A percentile compares a stretch with the other conserved stretches of the same genome.
These are phyloP conservation scores for Plutomurus gul DNA, from an alignment of 1,140 invertebrate genomes.

Conservation along the genomic window DNA sequence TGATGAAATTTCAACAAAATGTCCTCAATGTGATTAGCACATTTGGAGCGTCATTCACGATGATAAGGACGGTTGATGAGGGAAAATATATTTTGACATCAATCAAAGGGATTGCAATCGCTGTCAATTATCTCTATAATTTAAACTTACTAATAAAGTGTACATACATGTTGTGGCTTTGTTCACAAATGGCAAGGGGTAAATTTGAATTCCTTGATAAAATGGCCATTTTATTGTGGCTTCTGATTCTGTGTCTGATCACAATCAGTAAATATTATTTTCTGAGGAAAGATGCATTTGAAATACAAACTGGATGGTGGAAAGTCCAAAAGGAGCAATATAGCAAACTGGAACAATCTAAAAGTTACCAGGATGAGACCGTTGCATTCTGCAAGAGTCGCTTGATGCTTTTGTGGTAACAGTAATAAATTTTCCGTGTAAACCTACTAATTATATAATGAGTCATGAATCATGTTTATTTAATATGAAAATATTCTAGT, in stretches of 20 bases:
- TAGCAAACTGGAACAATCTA: background rate
- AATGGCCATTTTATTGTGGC: conserved; percentile 36
- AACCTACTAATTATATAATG: too few species aligned
- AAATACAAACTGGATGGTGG: conserved; percentile 34
- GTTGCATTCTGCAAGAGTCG: background rate
- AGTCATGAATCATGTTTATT: background rate
- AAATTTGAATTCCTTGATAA: conserved; percentile 33
- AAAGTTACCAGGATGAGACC: background rate
- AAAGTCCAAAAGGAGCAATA: background rate
- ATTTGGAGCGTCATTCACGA: background rate
- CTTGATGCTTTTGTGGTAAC: background rate
- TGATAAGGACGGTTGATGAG: background rate
- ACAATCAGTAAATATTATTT: conserved; percentile 12
- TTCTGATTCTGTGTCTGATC: conserved; percentile 5
- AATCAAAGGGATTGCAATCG: background rate
- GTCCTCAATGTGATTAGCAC: conserved; percentile 20
- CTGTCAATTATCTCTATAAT: background rate
- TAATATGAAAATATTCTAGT: background rate
- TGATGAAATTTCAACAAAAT: conserved; percentile 15
- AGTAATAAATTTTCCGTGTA: too few species aligned
- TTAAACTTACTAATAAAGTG: background rate
- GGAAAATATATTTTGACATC: background rate
- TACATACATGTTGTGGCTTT: background rate
- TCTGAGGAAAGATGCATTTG: conserved; percentile 16
- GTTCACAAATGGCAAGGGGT: background rate